Percentiles rank a stretch among this genome's conserved stretches.
phyloP scores from a whole-genome alignment of 2,888 invertebrate genomes.

The Athripsodes cinereus region DNA sequence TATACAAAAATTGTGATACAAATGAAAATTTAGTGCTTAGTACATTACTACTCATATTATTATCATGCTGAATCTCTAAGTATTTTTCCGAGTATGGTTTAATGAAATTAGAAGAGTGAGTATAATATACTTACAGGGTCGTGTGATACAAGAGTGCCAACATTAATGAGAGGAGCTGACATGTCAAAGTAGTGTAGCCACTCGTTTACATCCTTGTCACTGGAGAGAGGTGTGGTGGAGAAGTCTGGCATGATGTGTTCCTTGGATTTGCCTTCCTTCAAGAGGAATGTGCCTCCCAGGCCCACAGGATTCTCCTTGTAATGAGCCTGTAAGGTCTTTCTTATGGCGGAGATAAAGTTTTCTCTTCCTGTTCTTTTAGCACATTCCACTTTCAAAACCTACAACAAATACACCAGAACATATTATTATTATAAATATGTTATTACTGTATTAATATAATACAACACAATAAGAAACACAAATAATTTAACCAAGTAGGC shows the following conservation, averaged over 20 bases:
- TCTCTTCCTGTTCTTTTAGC: conserved; percentile 65
- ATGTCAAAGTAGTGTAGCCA: conserved; percentile 93
- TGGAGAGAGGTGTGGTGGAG: conserved; percentile 63
- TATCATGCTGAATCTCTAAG: no score
- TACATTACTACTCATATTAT: no score
- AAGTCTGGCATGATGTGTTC: conserved; percentile 98
- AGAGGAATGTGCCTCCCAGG: conserved; percentile 83
- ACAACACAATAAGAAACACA: no score
- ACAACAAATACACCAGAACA: no score
- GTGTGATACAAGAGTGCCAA: conserved; percentile 80
- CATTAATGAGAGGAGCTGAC: conserved; percentile 80
- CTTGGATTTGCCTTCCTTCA: conserved; percentile 76
- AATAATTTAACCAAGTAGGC: no score
- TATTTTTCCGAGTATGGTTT: no score
- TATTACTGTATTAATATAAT: no score
- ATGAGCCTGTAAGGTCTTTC: conserved; percentile 59
- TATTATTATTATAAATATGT: no score
- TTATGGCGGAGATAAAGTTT: conserved; percentile 77
- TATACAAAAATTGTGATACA: no score
- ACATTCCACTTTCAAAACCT: conserved; percentile 70
- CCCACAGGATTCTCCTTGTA: conserved; percentile 69
- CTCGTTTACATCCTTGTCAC: conserved; percentile 66
- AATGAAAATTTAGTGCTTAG: no score
- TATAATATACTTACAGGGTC: conserved; percentile 73
- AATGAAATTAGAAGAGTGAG: no score